A percentile compares a stretch with the other conserved stretches of the same genome.
phyloP scores from a whole-genome alignment of 2,888 invertebrate species.

The Drosophila pseudotalamancana region DNA sequence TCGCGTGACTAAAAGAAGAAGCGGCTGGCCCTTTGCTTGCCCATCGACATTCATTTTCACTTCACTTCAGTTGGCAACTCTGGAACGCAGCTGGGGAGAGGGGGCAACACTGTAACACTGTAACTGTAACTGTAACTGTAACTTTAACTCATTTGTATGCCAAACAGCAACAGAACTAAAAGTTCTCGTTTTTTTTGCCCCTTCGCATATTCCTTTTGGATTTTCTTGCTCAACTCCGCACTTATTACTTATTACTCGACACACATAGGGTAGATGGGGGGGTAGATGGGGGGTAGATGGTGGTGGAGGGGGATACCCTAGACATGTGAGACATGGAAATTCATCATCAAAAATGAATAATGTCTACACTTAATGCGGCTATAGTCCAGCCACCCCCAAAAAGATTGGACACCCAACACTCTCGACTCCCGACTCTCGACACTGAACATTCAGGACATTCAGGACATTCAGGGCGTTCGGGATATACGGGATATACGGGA shows the following conservation, averaged over 20 bases:
- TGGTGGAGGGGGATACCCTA: slow-evolving; percentile 31
- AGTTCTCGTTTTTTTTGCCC: slow-evolving; percentile 65
- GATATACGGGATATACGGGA: slow-evolving; percentile 29
- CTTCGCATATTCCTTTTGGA: slow-evolving; percentile 34
- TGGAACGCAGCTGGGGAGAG: background rate
- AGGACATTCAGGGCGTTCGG: no score
- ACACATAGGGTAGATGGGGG: slow-evolving; percentile 13
- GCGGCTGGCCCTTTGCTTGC: background rate
- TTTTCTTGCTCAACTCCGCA: slow-evolving; percentile 58
- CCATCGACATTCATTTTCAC: slow-evolving; percentile 46
- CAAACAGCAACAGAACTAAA: slow-evolving; percentile 72
- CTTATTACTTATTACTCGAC: slow-evolving; percentile 80
- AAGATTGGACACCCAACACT: slow-evolving; percentile 29
- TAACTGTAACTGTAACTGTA: slow-evolving; percentile 18
- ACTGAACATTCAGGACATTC: slow-evolving; percentile 1
- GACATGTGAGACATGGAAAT: slow-evolving; percentile 81
- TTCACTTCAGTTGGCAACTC: slow-evolving; percentile 32
- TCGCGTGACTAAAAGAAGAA: slow-evolving; percentile 18
- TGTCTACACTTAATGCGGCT: slow-evolving; percentile 83
- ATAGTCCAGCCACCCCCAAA: slow-evolving; percentile 21
- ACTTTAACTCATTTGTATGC: slow-evolving; percentile 80
- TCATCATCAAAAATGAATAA: slow-evolving; percentile 84
- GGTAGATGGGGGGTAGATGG: background rate
- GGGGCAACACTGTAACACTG: slow-evolving; percentile 8
- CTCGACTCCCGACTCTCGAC: slow-evolving; percentile 21